Percentiles rank a stretch among this genome's conserved stretches.
These are phyloP conservation scores for Trididemnum clinides DNA, from an alignment of 23 tunicate genomes.

Conservation along the genomic window DNA sequence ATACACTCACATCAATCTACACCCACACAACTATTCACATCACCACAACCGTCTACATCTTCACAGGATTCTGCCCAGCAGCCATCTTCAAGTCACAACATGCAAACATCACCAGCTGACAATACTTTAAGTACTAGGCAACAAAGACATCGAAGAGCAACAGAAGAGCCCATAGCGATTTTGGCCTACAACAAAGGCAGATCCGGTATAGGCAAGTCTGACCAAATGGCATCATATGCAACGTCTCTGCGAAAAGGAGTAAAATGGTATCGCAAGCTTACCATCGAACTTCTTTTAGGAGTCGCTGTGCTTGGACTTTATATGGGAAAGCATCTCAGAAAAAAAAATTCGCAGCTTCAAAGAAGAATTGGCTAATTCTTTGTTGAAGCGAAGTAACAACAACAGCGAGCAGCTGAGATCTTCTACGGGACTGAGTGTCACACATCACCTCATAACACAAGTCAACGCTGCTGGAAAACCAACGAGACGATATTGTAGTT, in stretches of 20 bases:
- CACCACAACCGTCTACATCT: constrained; percentile 2
- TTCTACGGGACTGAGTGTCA: background rate
- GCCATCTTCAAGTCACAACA: constrained; percentile 24
- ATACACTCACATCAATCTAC: constrained; percentile 7
- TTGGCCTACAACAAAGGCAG: constrained; percentile 37
- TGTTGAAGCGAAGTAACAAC: constrained; percentile 6
- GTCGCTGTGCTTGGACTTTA: constrained; percentile 9
- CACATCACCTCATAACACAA: constrained; percentile 6
- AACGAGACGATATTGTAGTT: constrained; percentile 6
- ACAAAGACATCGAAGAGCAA: constrained; percentile 27
- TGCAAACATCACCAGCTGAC: constrained; percentile 3
- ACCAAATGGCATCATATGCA: constrained; percentile 41
- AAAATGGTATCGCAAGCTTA: constrained; percentile 30
- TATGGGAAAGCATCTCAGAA: constrained; percentile 17
- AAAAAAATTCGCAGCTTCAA: constrained; percentile 25
- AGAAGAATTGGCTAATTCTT: constrained; percentile 24
- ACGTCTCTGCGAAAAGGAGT: constrained; percentile 31
- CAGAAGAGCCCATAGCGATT: constrained; percentile 21
- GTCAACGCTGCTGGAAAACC: background rate
- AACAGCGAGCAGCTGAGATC: constrained; percentile 8
- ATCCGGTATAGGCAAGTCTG: constrained; percentile 8
- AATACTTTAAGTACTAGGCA: constrained; percentile 12
- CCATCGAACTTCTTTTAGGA: constrained; percentile 13
- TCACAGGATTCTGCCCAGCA: background rate
- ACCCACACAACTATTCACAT: background rate